Evolutionary conservation across 2,797 vertebrate genomes (phyloP).

Genomic region (Jordanella pulchra): DNA sequence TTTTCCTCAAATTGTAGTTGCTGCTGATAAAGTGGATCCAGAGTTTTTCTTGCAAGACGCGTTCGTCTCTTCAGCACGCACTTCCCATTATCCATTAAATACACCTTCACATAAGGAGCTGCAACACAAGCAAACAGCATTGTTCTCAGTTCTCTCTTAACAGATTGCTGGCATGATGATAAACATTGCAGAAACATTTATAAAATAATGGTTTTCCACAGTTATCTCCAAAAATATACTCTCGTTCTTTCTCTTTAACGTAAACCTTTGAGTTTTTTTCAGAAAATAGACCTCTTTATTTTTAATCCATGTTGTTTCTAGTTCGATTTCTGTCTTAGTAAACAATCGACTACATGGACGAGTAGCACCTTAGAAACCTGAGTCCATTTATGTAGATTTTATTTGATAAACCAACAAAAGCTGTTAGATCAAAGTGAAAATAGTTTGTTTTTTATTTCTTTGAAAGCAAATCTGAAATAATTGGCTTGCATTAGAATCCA

Average conservation of each 20-base stretch:
- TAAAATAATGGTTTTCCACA: not conserved
- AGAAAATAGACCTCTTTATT: not conserved
- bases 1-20: conserved; percentile 95
- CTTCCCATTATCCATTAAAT: conserved; percentile 95
- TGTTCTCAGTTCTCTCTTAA: not conserved
- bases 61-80: conserved; percentile 98
- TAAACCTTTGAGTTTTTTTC: not conserved
- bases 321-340: not conserved
- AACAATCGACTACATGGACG: not conserved
- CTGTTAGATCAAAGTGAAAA: not conserved
- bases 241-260: too few species aligned
- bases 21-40: conserved; percentile 97
- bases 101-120: conserved; percentile 98
- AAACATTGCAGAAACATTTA: not conserved
- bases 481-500: not conserved
- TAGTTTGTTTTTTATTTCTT: not conserved
- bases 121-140: conserved; percentile 19
- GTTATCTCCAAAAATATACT: not conserved
- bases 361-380: too few species aligned
- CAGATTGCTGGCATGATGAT: not conserved
- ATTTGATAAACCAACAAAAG: not conserved
- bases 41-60: conserved; percentile 93
- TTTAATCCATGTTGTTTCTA: not conserved
- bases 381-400: not conserved
- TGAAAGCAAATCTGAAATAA: not conserved